These are phyloP conservation scores for Mus pahari DNA, from an alignment of 2,113 vertebrate genomes.

Conservation along the genomic window DNA sequence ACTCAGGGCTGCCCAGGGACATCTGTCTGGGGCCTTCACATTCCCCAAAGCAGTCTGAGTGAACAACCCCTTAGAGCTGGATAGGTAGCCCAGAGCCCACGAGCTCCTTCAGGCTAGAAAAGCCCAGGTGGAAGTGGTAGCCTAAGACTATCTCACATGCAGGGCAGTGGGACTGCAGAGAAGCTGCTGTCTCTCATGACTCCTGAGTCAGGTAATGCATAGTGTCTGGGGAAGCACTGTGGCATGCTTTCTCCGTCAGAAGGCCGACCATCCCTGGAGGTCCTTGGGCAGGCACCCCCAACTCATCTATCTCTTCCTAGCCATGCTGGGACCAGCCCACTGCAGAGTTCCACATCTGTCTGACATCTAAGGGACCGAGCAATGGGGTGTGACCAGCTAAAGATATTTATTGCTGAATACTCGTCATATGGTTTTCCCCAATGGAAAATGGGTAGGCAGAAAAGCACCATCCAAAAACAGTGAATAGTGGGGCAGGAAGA, in stretches of 20 bases:
- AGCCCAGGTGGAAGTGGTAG: background rate
- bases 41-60: background rate
- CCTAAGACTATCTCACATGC: background rate
- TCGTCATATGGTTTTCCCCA: background rate
- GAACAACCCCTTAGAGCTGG: background rate
- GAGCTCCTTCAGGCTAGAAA: background rate
- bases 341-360: background rate
- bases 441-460: background rate
- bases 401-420: rapidly evolving
- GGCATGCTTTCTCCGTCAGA: background rate
- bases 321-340: rapidly evolving
- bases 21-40: background rate
- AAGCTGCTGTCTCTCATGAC: background rate
- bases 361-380: background rate
- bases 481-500: background rate
- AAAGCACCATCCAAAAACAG: background rate
- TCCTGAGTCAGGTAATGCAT: background rate
- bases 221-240: background rate
- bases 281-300: background rate
- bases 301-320: background rate
- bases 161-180: background rate
- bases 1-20: background rate
- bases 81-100: background rate
- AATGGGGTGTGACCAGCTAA: background rate
- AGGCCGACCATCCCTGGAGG: background rate